Percentiles rank a stretch among this genome's conserved stretches.
Evolutionary conservation across 1,140 invertebrate genomes (phyloP).

Genomic region (Dendrolimus punctatus): DNA sequence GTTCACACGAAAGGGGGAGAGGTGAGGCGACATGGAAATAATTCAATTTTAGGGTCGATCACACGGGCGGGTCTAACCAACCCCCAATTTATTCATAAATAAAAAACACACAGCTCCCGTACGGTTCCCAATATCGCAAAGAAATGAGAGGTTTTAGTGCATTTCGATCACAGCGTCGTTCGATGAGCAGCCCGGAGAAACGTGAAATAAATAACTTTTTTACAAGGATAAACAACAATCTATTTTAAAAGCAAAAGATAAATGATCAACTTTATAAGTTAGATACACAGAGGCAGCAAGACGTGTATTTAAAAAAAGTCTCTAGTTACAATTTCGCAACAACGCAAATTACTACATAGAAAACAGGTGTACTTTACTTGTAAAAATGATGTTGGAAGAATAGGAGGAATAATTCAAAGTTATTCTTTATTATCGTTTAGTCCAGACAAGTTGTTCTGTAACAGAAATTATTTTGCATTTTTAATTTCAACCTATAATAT

Average conservation of each 20-base stretch:
- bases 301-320: too few relatives aligned
- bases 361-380: too few relatives aligned
- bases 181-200: constrained; percentile 3
- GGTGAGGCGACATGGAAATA: constrained; percentile 27
- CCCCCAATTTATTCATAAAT: constrained; percentile 30
- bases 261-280: too few relatives aligned
- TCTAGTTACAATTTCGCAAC: too few relatives aligned
- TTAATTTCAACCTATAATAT: too few relatives aligned
- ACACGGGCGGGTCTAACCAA: constrained; percentile 20
- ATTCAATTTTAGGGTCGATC: constrained; percentile 39
- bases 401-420: too few relatives aligned
- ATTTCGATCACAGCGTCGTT: constrained; percentile 2
- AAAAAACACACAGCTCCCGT: constrained; percentile 15
- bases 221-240: constrained; percentile 6
- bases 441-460: too few relatives aligned
- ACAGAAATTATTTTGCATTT: too few relatives aligned
- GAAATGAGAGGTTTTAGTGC: constrained; percentile 3
- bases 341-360: too few relatives aligned
- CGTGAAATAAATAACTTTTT: constrained; percentile 8
- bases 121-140: constrained; percentile 1
- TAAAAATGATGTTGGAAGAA: too few relatives aligned
- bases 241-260: constrained; percentile 2
- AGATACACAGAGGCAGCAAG: too few relatives aligned
- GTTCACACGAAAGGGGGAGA: constrained; percentile 14
- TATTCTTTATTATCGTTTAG: too few relatives aligned